phyloP scores from a whole-genome alignment of 2,113 vertebrate species.

The Otocyon megalotis region DNA sequence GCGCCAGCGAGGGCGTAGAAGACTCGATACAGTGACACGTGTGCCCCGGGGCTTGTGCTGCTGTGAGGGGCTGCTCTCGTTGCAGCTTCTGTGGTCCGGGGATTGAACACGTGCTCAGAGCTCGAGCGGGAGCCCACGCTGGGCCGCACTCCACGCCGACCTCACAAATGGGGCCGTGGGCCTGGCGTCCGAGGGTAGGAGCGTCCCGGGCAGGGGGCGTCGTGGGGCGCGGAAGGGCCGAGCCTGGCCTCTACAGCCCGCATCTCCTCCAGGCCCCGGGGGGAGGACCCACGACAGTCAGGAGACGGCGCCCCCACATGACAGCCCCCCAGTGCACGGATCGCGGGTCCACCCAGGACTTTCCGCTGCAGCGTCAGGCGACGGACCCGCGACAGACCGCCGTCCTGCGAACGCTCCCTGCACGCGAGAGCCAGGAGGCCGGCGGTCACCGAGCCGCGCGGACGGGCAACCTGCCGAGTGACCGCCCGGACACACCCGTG shows the following conservation, averaged over 20 bases:
- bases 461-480: accelerated
- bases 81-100: accelerated
- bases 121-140: accelerated
- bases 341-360: background rate
- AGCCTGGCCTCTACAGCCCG: accelerated
- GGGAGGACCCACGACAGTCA: background rate
- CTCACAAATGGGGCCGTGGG: background rate
- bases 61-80: accelerated
- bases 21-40: accelerated
- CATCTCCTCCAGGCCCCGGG: background rate
- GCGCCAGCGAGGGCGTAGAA: accelerated
- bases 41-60: accelerated
- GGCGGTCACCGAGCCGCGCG: too few species aligned
- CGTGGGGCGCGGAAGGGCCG: background rate
- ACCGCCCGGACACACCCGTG: too few species aligned
- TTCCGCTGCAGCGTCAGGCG: constrained; percentile 35
- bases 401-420: constrained; percentile 51
- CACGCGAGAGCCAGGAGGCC: background rate
- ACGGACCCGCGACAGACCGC: constrained; percentile 40
- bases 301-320: background rate
- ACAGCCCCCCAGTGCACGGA: constrained; percentile 17
- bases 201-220: accelerated
- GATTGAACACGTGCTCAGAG: too few species aligned
- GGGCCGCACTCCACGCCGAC: background rate
- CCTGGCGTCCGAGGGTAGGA: accelerated